Percentiles rank a stretch among this genome's conserved stretches.
phyloP scores from a whole-genome alignment of 2,888 invertebrate species.

The Ypsolopha sequella region DNA sequence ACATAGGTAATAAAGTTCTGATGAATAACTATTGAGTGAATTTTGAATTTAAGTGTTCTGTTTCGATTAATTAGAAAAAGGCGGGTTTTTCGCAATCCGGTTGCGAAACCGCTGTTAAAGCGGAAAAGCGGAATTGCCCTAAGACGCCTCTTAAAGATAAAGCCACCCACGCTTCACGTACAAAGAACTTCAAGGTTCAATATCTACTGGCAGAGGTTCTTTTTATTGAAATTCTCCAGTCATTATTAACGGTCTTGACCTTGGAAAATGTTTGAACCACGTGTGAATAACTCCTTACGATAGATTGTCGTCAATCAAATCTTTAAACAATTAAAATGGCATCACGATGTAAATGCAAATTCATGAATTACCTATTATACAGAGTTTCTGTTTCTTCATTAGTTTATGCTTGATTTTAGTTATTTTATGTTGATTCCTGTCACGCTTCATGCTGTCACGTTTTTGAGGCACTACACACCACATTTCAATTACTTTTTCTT shows the following conservation, averaged over 20 bases:
- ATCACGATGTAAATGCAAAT: neutral
- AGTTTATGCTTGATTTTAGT: conserved; percentile 54
- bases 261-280: neutral
- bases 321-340: neutral
- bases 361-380: conserved; percentile 27
- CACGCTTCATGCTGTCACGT: conserved; percentile 37
- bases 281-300: neutral
- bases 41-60: too few relatives aligned
- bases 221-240: conserved; percentile 3
- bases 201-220: neutral
- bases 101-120: too few relatives aligned
- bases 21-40: too few relatives aligned
- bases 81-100: too few relatives aligned
- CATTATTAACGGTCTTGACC: conserved; percentile 4
- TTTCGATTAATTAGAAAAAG: too few relatives aligned
- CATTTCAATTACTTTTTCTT: conserved; percentile 28
- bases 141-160: neutral
- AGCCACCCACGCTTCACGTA: neutral
- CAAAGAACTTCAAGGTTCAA: neutral
- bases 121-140: too few relatives aligned
- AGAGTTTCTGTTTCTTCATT: conserved; percentile 50
- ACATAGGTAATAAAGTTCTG: too few relatives aligned
- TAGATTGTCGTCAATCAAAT: neutral
- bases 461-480: conserved; percentile 16
- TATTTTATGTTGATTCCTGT: conserved; percentile 48